These are phyloP conservation scores for Enteromius radiatus DNA, from an alignment of 2,797 vertebrate genomes.

Conservation along the genomic window DNA sequence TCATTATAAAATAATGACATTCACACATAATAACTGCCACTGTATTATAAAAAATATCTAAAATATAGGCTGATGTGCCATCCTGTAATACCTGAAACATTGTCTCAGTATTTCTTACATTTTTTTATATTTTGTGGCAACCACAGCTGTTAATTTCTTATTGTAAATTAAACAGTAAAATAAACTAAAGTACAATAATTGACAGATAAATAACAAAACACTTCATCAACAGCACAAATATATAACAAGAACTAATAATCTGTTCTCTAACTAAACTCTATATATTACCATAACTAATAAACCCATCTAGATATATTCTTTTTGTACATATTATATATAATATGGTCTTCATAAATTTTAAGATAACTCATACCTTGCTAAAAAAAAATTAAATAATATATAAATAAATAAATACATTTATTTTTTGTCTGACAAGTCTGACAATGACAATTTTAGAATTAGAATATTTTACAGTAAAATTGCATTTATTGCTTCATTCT, in stretches of 20 bases:
- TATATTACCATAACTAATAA: background rate
- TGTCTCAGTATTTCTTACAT: background rate
- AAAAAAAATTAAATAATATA: background rate
- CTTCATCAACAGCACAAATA: background rate
- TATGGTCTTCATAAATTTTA: background rate
- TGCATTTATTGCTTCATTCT: background rate
- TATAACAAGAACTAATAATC: background rate
- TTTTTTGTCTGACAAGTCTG: background rate
- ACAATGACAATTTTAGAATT: background rate
- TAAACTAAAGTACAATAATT: background rate
- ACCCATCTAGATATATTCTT: background rate
- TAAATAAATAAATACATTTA: background rate
- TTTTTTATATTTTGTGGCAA: too few species aligned
- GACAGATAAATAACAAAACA: background rate
- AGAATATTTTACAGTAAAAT: background rate
- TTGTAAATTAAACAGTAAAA: background rate
- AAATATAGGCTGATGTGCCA: background rate
- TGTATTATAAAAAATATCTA: background rate
- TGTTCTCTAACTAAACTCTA: background rate
- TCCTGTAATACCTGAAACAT: background rate
- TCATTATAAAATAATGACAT: background rate
- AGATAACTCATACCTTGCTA: background rate
- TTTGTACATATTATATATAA: background rate
- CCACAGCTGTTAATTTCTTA: background rate
- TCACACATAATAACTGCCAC: background rate